Percentiles rank a stretch among this genome's conserved stretches.
Evolutionary conservation across 2,113 vertebrate genomes (phyloP).

Genomic region (Gobio gobio): DNA sequence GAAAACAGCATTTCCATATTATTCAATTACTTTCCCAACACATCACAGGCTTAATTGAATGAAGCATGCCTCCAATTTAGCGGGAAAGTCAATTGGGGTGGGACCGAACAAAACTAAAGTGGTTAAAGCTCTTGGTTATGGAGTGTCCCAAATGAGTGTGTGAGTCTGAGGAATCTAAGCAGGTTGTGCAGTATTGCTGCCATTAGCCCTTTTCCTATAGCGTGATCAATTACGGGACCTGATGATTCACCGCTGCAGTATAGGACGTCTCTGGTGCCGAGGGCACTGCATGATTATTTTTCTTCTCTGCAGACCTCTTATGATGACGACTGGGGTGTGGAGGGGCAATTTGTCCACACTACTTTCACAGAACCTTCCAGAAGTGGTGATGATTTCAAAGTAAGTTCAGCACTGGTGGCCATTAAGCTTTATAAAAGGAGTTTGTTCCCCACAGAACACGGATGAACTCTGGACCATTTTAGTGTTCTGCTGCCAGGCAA

Average conservation of each 20-base stretch:
- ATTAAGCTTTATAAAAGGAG: conserved; percentile 12
- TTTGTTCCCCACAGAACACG: neutral
- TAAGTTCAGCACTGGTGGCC: neutral
- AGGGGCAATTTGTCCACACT: conserved; percentile 33
- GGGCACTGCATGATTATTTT: conserved; percentile 40
- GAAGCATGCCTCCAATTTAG: conserved; percentile 47
- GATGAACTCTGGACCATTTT: neutral
- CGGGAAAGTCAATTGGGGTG: conserved; percentile 34
- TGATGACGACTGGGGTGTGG: conserved; percentile 7
- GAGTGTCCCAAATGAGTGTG: conserved; percentile 19
- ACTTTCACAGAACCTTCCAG: conserved; percentile 7
- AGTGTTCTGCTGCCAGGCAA: neutral
- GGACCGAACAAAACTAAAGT: conserved; percentile 27
- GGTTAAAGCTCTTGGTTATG: conserved; percentile 32
- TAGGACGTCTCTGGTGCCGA: neutral
- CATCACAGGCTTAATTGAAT: conserved; percentile 44
- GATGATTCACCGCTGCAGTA: conserved; percentile 34
- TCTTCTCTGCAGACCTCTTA: conserved; percentile 25
- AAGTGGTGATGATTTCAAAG: conserved; percentile 3
- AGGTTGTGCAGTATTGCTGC: conserved; percentile 29
- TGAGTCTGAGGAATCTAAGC: conserved; percentile 21
- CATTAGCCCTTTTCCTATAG: conserved; percentile 7
- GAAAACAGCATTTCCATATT: conserved; percentile 46
- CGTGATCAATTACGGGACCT: conserved; percentile 36
- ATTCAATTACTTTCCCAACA: conserved; percentile 48